Base-by-base conservation (phyloP, 2,888 invertebrate species). In the Melinaea marsaeus region DNA sequence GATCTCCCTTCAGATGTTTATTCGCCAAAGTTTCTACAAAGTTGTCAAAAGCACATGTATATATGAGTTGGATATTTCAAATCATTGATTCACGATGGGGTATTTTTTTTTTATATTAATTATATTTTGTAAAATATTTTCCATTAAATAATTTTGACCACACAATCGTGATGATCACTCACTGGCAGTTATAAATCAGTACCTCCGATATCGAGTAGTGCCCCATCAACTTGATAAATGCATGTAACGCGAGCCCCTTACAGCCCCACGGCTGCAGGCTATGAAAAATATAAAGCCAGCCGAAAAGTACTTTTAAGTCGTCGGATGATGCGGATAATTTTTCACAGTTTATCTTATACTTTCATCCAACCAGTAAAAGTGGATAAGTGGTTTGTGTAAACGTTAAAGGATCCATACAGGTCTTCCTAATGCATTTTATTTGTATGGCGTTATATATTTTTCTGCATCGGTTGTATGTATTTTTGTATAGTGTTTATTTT, bases 201-300 rank as follows among this genome's bases (percentile, higher is more conserved):
- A 76, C 72, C 74, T 71, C 72, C 75, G 80, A 81, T 85, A 84
- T 81, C 79, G 81, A 74, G 77, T 75, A 74, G 72, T 74, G 72
- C 69, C 81, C 83, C 81, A 85, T 86, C 83, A 81, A 79, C 69
- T 76, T 84, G 88, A 88, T 88, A 85, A 86, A 88, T 86, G 85
- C 76, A 74, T 73, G 80, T 74, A 80, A 83, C 79, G 68, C 72
- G 80, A 85, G 75, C 69, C 79, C 73, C 77, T 75, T 75, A 74
- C 74, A 76, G 69, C 76, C 76, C 76, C 73, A 72, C 71, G 64
- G 70, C 60, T 64, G 63, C 63, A 57, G 69, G 73, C 73, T 71
- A 67, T 69, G 64, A 64, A 62, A 72, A 71, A 72, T 73, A 74
- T 71, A 74, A 67, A 67, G 64, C 58, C 61, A 68, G 60, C 48